These are phyloP conservation scores for Tetramorium simillimum DNA, from an alignment of 1,140 invertebrate species.

Conservation along the genomic window DNA sequence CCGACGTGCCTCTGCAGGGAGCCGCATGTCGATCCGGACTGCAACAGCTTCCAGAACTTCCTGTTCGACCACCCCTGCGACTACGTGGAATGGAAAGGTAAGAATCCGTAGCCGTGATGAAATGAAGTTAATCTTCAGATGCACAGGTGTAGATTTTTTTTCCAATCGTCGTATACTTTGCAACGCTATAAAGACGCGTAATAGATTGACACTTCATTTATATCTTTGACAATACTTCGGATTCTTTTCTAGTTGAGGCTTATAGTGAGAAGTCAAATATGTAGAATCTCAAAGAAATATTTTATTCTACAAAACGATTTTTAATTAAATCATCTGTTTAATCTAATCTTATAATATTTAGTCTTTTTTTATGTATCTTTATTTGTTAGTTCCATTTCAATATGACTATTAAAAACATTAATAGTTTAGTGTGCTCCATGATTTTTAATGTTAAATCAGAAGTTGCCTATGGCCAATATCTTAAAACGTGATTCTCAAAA, in stretches of 20 bases:
- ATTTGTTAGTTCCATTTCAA: too few species aligned
- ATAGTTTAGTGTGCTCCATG: too few species aligned
- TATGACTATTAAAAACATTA: too few species aligned
- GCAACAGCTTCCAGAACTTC: constrained; percentile 96
- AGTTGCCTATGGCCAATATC: not conserved
- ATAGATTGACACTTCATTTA: not conserved
- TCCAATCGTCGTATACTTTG: not conserved
- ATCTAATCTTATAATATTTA: too few species aligned
- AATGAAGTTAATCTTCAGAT: constrained; percentile 9
- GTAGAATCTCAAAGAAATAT: too few species aligned
- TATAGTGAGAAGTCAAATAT: not conserved
- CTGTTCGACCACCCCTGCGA: constrained; percentile 96
- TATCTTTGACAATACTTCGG: not conserved
- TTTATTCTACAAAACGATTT: too few species aligned
- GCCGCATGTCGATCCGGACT: constrained; percentile 94
- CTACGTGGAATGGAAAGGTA: constrained; percentile 94
- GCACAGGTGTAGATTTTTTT: not conserved
- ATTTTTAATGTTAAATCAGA: not conserved
- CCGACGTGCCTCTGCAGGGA: constrained; percentile 96
- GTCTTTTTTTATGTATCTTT: too few species aligned
- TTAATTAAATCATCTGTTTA: too few species aligned
- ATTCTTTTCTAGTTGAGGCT: not conserved
- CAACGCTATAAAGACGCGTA: not conserved
- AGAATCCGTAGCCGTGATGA: constrained; percentile 66
- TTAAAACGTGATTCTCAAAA: not conserved